A percentile compares a stretch with the other conserved stretches of the same genome.
phyloP scores from a whole-genome alignment of 2,888 invertebrate genomes.

The Synanthedon tipuliformis region DNA sequence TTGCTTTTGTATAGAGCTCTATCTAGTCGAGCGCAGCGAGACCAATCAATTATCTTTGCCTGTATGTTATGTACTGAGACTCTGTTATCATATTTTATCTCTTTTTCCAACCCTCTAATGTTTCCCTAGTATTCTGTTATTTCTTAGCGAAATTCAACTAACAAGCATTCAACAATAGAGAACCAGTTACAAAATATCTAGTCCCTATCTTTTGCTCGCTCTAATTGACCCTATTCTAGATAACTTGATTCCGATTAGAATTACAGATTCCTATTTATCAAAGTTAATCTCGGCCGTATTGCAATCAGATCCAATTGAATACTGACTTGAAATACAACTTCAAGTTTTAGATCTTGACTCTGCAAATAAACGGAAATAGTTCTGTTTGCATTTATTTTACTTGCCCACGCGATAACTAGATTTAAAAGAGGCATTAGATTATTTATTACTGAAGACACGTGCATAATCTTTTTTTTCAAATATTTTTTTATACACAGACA shows the following conservation, averaged over 20 bases:
- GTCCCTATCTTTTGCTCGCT: not conserved
- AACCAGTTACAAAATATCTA: not conserved
- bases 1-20: too few species aligned
- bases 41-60: too few species aligned
- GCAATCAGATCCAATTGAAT: not conserved
- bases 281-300: not conserved
- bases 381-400: not conserved
- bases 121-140: too few species aligned
- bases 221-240: not conserved
- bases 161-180: not conserved
- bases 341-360: not conserved
- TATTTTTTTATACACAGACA: too few species aligned
- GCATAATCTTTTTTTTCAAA: too few species aligned
- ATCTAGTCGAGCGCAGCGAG: too few species aligned
- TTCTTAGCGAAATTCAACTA: not conserved
- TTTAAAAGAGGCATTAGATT: too few species aligned
- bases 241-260: not conserved
- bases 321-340: constrained; percentile 4
- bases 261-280: not conserved
- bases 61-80: too few species aligned
- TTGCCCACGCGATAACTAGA: not conserved
- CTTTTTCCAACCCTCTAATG: too few species aligned
- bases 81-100: too few species aligned
- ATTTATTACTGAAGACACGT: too few species aligned
- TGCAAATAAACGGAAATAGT: not conserved